phyloP scores from a whole-genome alignment of 2,113 vertebrate genomes.

The Oplegnathus fasciatus region DNA sequence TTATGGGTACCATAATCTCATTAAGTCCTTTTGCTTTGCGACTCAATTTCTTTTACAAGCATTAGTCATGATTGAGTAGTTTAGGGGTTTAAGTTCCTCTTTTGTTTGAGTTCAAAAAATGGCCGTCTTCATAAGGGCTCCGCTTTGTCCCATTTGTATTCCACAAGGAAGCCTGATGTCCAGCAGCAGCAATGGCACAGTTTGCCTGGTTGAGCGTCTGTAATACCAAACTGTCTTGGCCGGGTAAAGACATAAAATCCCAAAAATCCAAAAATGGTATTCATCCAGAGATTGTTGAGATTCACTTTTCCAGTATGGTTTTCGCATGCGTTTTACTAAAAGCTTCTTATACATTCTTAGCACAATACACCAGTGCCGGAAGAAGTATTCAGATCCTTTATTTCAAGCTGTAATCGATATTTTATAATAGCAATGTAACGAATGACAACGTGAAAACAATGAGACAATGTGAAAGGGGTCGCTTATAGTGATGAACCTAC shows the following conservation, averaged over 20 bases:
- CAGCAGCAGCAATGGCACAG: conserved; percentile 36
- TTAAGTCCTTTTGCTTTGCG: conserved; percentile 75
- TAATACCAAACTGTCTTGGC: conserved; percentile 29
- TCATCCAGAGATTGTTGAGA: not conserved
- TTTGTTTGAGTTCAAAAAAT: conserved; percentile 69
- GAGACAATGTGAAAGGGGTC: not conserved
- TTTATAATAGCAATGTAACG: not conserved
- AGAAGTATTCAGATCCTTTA: not conserved
- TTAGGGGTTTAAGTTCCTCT: conserved; percentile 70
- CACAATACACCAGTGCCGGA: not conserved
- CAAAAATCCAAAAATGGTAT: conserved; percentile 16
- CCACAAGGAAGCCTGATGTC: conserved; percentile 43
- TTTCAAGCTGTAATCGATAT: not conserved
- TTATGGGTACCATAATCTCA: conserved; percentile 79
- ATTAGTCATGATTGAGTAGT: conserved; percentile 76
- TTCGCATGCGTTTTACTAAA: not conserved
- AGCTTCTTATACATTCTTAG: conserved; percentile 1
- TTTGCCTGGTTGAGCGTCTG: conserved; percentile 12
- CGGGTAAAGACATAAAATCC: conserved; percentile 16
- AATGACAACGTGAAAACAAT: conserved; percentile 1
- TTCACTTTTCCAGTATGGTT: not conserved
- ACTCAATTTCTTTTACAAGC: conserved; percentile 78
- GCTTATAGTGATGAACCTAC: not conserved
- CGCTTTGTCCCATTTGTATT: conserved; percentile 62
- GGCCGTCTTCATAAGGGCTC: conserved; percentile 47